Evolutionary conservation across 2,797 vertebrate genomes (phyloP).

Genomic region (Paramormyrops hopkinsi): DNA sequence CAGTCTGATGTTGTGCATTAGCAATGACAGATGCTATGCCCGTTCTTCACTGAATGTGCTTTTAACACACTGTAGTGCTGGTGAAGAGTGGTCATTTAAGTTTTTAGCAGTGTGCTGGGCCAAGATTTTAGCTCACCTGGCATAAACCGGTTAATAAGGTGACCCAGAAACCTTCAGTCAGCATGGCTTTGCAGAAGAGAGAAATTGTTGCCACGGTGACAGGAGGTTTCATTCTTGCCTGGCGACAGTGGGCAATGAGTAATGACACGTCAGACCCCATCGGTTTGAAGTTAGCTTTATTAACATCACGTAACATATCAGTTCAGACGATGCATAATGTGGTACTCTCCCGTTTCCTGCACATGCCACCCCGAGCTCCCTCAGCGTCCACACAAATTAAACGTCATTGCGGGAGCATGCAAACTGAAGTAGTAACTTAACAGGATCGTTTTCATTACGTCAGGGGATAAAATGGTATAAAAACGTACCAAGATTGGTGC

Average conservation of each 20-base stretch:
- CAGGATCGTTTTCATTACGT: constrained; percentile 24
- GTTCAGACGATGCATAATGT: constrained; percentile 54
- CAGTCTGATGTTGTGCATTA: neutral
- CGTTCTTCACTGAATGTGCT: neutral
- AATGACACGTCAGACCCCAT: neutral
- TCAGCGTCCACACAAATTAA: constrained; percentile 56
- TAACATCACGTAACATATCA: constrained; percentile 40
- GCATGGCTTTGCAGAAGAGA: neutral
- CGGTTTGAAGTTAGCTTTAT: constrained; percentile 58
- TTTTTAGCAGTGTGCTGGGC: neutral
- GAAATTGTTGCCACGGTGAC: neutral
- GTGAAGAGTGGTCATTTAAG: neutral
- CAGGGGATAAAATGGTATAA: constrained; percentile 33
- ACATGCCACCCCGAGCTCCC: constrained; percentile 46
- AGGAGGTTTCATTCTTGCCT: neutral
- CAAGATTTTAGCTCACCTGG: neutral
- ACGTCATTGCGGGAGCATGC: constrained; percentile 61
- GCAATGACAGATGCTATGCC: neutral
- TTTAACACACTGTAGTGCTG: neutral
- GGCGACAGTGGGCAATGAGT: neutral
- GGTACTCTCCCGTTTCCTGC: constrained; percentile 28
- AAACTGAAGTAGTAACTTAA: constrained; percentile 49
- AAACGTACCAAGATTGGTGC: constrained; percentile 7
- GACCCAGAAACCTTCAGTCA: neutral
- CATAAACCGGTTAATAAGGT: neutral